Percentiles rank a stretch among this genome's conserved stretches.
These are phyloP conservation scores for Meriones psammophilus DNA, from an alignment of 2,797 vertebrate species.

Conservation along the genomic window DNA sequence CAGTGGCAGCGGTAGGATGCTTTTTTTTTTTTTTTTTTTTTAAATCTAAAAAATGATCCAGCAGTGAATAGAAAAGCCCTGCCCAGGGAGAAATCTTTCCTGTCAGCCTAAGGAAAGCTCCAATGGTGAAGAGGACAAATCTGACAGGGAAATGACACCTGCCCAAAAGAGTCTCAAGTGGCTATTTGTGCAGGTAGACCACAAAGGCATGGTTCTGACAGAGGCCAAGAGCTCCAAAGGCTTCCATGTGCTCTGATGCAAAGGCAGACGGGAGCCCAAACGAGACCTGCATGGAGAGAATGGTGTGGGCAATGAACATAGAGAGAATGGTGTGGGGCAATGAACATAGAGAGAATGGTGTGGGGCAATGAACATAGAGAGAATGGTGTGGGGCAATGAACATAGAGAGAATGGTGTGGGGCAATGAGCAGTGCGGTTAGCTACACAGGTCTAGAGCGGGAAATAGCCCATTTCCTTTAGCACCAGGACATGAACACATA, in stretches of 20 bases:
- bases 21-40: too few relatives aligned
- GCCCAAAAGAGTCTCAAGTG: conserved; percentile 97
- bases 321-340: conserved; percentile 87
- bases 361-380: conserved; percentile 97
- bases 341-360: conserved; percentile 88
- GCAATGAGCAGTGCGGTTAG: conserved; percentile 98
- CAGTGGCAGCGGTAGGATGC: conserved; percentile 98
- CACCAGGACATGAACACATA: conserved; percentile 97
- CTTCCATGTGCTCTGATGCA: conserved; percentile 98
- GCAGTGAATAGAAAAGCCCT: conserved; percentile 96
- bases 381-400: conserved; percentile 89
- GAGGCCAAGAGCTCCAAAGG: conserved; percentile 97
- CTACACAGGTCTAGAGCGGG: conserved; percentile 98
- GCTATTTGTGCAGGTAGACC: conserved; percentile 97
- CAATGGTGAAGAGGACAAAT: conserved; percentile 93
- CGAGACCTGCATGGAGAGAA: conserved; percentile 99
- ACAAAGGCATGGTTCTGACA: conserved; percentile 98
- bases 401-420: conserved; percentile 83
- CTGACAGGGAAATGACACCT: conserved; percentile 96
- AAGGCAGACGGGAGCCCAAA: conserved; percentile 98
- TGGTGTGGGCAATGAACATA: conserved; percentile 87
- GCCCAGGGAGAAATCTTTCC: conserved; percentile 99
- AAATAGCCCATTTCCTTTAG: conserved; percentile 98
- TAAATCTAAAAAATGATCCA: conserved; percentile 97
- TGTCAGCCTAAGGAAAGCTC: conserved; percentile 95